Conservation (phyloP, 2,888 invertebrate genomes). For the Cabera pusaria region DNA sequence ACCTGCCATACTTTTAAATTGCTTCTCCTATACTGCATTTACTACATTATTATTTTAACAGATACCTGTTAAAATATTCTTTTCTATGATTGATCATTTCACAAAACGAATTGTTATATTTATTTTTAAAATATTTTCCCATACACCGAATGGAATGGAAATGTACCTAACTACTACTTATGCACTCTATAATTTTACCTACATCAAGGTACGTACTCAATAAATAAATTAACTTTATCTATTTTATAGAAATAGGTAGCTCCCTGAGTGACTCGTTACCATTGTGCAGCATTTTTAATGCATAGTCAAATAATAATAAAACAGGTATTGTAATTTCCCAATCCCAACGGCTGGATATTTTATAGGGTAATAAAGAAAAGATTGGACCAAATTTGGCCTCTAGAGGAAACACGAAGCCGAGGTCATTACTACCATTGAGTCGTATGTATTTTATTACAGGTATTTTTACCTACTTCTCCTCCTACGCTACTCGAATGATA, state of each 20-base stretch:
- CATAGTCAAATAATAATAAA: slow-evolving; percentile 18
- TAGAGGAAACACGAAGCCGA: slow-evolving; percentile 40
- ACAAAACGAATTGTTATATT: too few relatives aligned
- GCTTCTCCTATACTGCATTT: slow-evolving; percentile 6
- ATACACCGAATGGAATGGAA: background rate
- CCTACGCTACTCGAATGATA: slow-evolving; percentile 32
- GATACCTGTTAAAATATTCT: background rate
- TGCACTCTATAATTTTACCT: too few relatives aligned
- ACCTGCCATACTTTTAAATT: slow-evolving; percentile 1
- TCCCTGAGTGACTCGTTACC: too few relatives aligned
- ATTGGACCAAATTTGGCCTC: slow-evolving; percentile 51
- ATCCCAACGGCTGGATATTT: slow-evolving; percentile 26
- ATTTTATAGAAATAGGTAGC: too few relatives aligned
- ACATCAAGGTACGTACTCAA: too few relatives aligned
- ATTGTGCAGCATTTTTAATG: slow-evolving; percentile 10
- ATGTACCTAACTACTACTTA: too few relatives aligned
- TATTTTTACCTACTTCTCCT: slow-evolving; percentile 31
- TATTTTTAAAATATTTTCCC: background rate
- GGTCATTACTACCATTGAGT: slow-evolving; percentile 51
- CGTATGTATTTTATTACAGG: slow-evolving; percentile 47
- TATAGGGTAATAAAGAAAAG: slow-evolving; percentile 50
- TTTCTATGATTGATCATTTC: background rate
- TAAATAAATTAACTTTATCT: too few relatives aligned
- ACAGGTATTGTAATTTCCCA: slow-evolving; percentile 11
- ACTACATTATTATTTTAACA: background rate